These are phyloP conservation scores for Nannoperca obscura DNA, from an alignment of 2,797 vertebrate species.

Conservation along the genomic window DNA sequence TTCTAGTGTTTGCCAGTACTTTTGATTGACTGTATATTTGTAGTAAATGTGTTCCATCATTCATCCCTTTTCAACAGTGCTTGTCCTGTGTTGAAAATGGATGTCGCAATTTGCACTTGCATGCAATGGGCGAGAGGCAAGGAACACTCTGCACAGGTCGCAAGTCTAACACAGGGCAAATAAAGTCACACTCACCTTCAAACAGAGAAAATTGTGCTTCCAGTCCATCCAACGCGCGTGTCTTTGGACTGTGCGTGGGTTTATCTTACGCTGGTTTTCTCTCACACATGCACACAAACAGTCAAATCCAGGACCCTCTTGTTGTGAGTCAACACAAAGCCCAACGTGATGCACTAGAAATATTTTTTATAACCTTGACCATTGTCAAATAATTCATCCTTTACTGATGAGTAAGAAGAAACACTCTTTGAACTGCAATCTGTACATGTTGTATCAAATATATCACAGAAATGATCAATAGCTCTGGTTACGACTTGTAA, in stretches of 20 bases:
- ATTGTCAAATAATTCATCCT: neutral
- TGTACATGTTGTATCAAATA: constrained; percentile 18
- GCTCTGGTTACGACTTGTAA: constrained; percentile 29
- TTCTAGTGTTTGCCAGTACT: neutral
- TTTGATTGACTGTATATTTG: constrained; percentile 15
- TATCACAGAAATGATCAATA: constrained; percentile 30
- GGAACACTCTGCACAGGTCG: constrained; percentile 25
- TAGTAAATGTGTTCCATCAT: constrained; percentile 3
- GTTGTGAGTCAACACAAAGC: constrained; percentile 3
- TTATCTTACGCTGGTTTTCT: neutral
- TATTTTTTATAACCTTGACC: constrained; percentile 6
- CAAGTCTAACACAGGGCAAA: constrained; percentile 1
- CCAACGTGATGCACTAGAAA: constrained; percentile 1
- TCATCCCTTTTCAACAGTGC: constrained; percentile 13
- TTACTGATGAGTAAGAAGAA: constrained; percentile 19
- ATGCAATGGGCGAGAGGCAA: constrained; percentile 28
- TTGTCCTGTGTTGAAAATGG: constrained; percentile 6
- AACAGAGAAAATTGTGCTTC: constrained; percentile 6
- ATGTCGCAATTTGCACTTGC: constrained; percentile 31
- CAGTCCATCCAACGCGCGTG: neutral
- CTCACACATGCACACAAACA: neutral
- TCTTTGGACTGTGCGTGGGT: constrained; percentile 5
- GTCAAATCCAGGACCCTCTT: neutral
- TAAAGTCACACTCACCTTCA: constrained; percentile 49
- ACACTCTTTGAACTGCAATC: neutral